Conservation (phyloP, 2,797 vertebrate species). For the Melopsittacus undulatus region DNA sequence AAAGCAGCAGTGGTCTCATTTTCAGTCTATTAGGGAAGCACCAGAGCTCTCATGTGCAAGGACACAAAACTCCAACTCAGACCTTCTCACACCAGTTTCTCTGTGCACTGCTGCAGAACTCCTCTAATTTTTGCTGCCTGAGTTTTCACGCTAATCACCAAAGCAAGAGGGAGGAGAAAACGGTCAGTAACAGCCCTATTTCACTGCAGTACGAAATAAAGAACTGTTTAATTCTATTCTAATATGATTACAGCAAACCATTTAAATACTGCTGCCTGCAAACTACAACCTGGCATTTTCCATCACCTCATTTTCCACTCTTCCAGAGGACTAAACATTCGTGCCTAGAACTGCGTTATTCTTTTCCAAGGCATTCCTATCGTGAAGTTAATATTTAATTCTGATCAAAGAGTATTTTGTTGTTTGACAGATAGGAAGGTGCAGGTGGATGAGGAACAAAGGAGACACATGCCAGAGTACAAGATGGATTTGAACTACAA, state of each 20-base stretch:
- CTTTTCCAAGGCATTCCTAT: not conserved
- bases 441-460: conserved; percentile 21
- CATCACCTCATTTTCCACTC: conserved; percentile 41
- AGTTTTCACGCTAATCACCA: conserved; percentile 39
- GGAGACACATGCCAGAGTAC: not conserved
- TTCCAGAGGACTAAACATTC: not conserved
- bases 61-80: conserved; percentile 67
- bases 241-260: conserved; percentile 71
- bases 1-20: conserved; percentile 77
- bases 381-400: conserved; percentile 3
- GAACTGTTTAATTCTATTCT: conserved; percentile 62
- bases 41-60: conserved; percentile 71
- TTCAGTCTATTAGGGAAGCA: conserved; percentile 77
- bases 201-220: conserved; percentile 37
- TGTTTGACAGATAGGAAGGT: not conserved
- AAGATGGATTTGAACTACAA: not conserved
- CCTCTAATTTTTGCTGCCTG: not conserved
- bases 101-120: not conserved
- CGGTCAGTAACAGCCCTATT: conserved; percentile 18
- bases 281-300: conserved; percentile 67
- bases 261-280: conserved; percentile 65
- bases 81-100: conserved; percentile 31
- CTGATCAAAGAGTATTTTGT: not conserved
- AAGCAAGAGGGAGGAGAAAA: conserved; percentile 17
- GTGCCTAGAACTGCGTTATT: not conserved